phyloP scores from a whole-genome alignment of 2,888 invertebrate genomes.

The Embidobia sp. region DNA sequence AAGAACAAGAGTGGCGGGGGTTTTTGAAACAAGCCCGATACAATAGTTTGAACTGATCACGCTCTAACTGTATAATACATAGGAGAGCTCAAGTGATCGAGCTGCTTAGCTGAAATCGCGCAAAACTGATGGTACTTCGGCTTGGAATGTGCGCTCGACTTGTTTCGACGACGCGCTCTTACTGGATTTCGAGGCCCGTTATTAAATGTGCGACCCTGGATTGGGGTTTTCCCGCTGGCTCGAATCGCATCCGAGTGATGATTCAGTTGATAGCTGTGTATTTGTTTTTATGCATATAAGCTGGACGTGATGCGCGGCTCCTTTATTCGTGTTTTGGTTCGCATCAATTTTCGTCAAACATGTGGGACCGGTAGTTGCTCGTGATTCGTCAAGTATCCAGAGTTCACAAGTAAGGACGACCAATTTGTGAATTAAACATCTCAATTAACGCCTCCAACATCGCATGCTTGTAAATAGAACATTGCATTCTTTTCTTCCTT shows the following conservation, averaged over 20 bases:
- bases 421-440: neutral
- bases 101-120: slow-evolving; percentile 17
- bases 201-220: slow-evolving; percentile 23
- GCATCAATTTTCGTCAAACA: slow-evolving; percentile 27
- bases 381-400: slow-evolving; percentile 15
- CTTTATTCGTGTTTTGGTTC: slow-evolving; percentile 45
- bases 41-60: too few relatives aligned
- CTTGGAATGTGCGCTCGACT: slow-evolving; percentile 42
- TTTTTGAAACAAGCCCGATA: too few relatives aligned
- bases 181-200: slow-evolving; percentile 29
- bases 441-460: too few relatives aligned
- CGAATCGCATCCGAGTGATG: slow-evolving; percentile 48
- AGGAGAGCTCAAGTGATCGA: too few relatives aligned
- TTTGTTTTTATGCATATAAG: slow-evolving; percentile 45
- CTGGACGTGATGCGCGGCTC: slow-evolving; percentile 40
- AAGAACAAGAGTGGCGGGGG: too few relatives aligned
- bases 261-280: slow-evolving; percentile 44
- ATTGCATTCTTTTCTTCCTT: too few relatives aligned
- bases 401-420: slow-evolving; percentile 47
- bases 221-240: slow-evolving; percentile 38
- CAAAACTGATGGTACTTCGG: slow-evolving; percentile 48
- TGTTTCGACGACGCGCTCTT: slow-evolving; percentile 26
- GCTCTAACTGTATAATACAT: too few relatives aligned
- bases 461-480: too few relatives aligned
- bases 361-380: slow-evolving; percentile 51